Evolutionary conservation across 2,797 vertebrate species (phyloP), one percentile per base, ranked within the genome.

Genomic region (Fistularia commersonii): DNA sequence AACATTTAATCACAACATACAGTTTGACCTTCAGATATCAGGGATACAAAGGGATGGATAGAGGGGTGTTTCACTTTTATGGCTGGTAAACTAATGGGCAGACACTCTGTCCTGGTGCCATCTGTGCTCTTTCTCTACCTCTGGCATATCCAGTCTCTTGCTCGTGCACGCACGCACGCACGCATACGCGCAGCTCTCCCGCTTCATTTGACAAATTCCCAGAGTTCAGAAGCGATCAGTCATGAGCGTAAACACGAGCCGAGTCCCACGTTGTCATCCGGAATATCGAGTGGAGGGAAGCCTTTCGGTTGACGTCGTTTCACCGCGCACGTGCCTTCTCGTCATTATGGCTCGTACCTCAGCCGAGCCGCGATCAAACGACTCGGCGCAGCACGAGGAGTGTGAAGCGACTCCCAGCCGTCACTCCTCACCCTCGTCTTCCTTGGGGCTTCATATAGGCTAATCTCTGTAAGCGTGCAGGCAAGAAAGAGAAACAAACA

Each of bases 51-150:
- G 41, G 8, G 8, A 35, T 32, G 8, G 33, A 11, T 7, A 8
- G 47, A 39, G 15, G 10, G 15, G n/a, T n/a, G n/a, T n/a, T 35
- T 35, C 50, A 36, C 46, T 66, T 66, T 66, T 7, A 11, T 8
- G 38, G 54, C 38, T 23, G 32, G 51, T 55, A 32, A 57, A 58
- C 40, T 9, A 9, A 14, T 52, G 45, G 37, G 44, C 39, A 15
- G 15, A 34, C 56, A 35, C 14, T 44, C 13, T 8, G 36, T 58
- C 64, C 51, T 40, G 10, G 61, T 64, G 64, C 71, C 71, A 65
- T 76, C 64, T 78, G 70, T 44, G 13, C 55, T 55, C 64, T 35
- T 52, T 55, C 47, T 11, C n/a, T 50, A 54, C 13, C 64, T 57
- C 9, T 32, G 1, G 46, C 78, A 71, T 63, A 38, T 73, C 57